Evolutionary conservation across 1,140 invertebrate species (phyloP).

Genomic region (Thereuonema tuberculata): DNA sequence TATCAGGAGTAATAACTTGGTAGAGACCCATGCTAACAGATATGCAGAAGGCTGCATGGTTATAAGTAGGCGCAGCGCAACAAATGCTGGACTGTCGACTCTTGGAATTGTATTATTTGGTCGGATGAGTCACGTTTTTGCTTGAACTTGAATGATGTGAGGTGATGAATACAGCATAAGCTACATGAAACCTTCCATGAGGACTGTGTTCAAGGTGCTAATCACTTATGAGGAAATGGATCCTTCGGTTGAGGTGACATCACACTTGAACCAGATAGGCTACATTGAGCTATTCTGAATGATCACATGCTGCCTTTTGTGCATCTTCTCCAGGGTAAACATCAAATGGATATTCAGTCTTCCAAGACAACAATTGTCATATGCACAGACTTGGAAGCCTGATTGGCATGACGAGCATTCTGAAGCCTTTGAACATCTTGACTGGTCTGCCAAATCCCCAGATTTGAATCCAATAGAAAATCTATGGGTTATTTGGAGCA

Average conservation of each 20-base stretch:
- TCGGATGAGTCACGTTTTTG: not conserved
- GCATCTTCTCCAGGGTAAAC: not conserved
- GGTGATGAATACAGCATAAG: not conserved
- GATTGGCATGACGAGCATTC: not conserved
- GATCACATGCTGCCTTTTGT: not conserved
- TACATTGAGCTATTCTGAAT: not conserved
- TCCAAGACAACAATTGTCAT: no score
- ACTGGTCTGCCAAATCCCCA: not conserved
- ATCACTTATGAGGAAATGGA: not conserved
- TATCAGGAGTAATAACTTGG: not conserved
- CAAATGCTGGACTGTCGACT: not conserved
- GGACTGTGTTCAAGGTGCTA: not conserved
- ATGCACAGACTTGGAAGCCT: not conserved
- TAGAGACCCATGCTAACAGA: not conserved
- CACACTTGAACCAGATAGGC: not conserved
- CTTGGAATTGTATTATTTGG: not conserved
- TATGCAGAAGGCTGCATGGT: not conserved
- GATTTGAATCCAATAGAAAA: not conserved
- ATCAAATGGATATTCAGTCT: not conserved
- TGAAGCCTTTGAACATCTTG: not conserved
- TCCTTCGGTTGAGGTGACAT: not conserved
- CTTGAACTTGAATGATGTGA: not conserved
- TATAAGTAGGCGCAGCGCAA: not conserved
- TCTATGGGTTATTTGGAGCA: not conserved
- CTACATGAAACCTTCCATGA: not conserved